A percentile compares a stretch with the other conserved stretches of the same genome.
Conservation (phyloP, 2,113 vertebrate genomes). For the Cisticola juncidis region DNA sequence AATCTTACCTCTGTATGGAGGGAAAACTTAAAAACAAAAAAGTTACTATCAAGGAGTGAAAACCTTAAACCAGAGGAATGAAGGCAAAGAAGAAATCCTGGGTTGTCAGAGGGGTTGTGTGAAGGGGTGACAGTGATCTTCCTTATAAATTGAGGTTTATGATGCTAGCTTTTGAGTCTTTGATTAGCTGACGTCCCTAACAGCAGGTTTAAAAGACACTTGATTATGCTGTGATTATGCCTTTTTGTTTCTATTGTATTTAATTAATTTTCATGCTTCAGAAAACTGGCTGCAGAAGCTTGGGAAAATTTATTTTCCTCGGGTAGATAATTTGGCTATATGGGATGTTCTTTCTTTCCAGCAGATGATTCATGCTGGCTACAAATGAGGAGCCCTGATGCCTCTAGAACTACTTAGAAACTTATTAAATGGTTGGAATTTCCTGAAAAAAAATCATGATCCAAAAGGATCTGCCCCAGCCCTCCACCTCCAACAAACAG, state of each 20-base stretch:
- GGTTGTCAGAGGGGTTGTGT: background rate
- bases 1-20: background rate
- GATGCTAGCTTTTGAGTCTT: background rate
- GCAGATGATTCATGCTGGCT: background rate
- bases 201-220: background rate
- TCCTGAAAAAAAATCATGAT: background rate
- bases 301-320: background rate
- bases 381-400: background rate
- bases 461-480: background rate
- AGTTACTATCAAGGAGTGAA: background rate
- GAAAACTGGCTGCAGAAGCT: background rate
- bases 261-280: constrained; percentile 22
- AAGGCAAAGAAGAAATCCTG: background rate
- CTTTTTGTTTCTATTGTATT: background rate
- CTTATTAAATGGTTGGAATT: background rate
- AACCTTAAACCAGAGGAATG: background rate
- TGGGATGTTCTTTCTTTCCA: background rate
- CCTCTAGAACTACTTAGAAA: background rate
- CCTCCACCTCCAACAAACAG: background rate
- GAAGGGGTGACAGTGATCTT: background rate
- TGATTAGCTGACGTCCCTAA: background rate
- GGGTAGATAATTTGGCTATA: background rate
- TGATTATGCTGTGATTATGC: constrained; percentile 12
- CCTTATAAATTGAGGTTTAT: background rate
- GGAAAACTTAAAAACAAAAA: background rate